Evolutionary conservation across 2,888 invertebrate genomes (phyloP).

Genomic region (Halocaridina rubra): DNA sequence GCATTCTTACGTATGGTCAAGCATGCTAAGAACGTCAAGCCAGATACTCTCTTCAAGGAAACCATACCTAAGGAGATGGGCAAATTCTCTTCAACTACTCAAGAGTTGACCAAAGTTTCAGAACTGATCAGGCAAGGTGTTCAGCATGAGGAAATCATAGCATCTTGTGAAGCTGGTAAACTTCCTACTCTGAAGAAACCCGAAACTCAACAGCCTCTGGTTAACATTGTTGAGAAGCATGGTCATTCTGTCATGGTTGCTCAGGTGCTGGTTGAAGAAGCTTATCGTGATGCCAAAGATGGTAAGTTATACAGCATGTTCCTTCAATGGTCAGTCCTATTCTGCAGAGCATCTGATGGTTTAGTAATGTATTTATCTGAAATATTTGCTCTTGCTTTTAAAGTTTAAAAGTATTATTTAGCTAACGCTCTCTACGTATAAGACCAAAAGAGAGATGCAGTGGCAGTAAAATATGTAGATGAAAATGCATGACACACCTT

Average conservation of each 20-base stretch:
- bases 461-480: too few species aligned
- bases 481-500: too few species aligned
- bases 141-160: slow-evolving; percentile 61
- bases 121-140: slow-evolving; percentile 60
- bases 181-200: slow-evolving; percentile 61
- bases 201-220: slow-evolving; percentile 62
- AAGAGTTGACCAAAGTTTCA: slow-evolving; percentile 59
- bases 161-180: slow-evolving; percentile 59
- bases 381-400: neutral
- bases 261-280: slow-evolving; percentile 63
- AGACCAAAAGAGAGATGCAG: neutral
- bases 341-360: neutral
- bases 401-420: neutral
- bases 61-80: slow-evolving; percentile 60
- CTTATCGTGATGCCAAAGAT: slow-evolving; percentile 61
- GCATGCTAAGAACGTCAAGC: slow-evolving; percentile 61
- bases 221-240: slow-evolving; percentile 63
- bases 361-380: neutral
- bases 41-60: slow-evolving; percentile 61
- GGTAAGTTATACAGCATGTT: slow-evolving; percentile 29
- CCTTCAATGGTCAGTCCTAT: neutral
- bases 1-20: slow-evolving; percentile 62
- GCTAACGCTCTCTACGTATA: neutral
- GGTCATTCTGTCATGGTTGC: slow-evolving; percentile 64
- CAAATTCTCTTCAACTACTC: slow-evolving; percentile 61